Evolutionary conservation across 2,888 invertebrate species (phyloP).

Genomic region (Drosophila siamana): DNA sequence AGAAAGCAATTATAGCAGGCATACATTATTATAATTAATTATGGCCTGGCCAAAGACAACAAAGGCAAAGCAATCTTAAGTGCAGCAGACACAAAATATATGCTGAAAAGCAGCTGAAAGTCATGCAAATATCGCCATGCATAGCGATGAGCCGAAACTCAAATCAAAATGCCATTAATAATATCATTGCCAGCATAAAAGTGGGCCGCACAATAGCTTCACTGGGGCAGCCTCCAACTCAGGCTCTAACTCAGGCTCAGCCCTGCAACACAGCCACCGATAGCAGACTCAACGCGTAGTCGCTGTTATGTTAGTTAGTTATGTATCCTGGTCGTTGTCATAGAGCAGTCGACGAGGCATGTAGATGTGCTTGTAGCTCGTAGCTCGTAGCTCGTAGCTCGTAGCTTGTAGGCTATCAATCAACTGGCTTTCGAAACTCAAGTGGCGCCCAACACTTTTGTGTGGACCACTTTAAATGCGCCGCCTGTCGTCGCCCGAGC

Average conservation of each 20-base stretch:
- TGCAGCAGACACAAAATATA: background rate
- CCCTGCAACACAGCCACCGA: too few relatives aligned
- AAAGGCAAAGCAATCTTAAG: background rate
- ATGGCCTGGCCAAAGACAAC: background rate
- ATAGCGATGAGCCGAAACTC: background rate
- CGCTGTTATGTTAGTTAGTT: too few relatives aligned
- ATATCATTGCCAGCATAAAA: constrained; percentile 1
- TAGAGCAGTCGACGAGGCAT: background rate
- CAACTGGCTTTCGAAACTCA: constrained; percentile 44
- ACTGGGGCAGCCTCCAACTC: too few relatives aligned
- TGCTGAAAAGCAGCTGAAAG: background rate
- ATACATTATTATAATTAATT: constrained; percentile 4
- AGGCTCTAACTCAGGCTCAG: too few relatives aligned
- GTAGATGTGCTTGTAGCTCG: too few relatives aligned
- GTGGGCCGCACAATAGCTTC: background rate
- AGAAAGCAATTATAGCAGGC: constrained; percentile 3
- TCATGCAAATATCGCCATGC: background rate
- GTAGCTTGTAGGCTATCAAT: constrained; percentile 54
- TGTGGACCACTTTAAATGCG: constrained; percentile 28
- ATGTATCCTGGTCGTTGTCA: background rate
- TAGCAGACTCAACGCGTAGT: too few relatives aligned
- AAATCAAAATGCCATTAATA: constrained; percentile 13
- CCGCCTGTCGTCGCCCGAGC: constrained; percentile 12
- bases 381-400: too few relatives aligned
- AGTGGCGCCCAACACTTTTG: constrained; percentile 22